Evolutionary conservation across 2,113 vertebrate genomes (phyloP).

Genomic region (Genyomyrus donnyi): DNA sequence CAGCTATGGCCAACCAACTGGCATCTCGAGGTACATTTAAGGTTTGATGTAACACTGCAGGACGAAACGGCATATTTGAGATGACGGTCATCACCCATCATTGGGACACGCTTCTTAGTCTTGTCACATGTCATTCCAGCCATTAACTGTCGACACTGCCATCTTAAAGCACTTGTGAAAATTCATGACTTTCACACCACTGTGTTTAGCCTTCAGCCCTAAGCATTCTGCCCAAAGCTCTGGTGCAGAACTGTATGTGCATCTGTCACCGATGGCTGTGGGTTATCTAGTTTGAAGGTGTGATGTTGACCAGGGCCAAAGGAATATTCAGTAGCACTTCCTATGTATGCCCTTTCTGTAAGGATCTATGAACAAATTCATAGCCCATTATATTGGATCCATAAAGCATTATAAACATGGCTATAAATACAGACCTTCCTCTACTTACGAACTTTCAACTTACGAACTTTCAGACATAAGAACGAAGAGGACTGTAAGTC

Average conservation of each 20-base stretch:
- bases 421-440: not conserved
- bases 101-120: not conserved
- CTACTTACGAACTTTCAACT: no score
- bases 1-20: slow-evolving; percentile 1
- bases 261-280: not conserved
- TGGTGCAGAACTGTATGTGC: not conserved
- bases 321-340: not conserved
- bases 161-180: not conserved
- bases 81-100: not conserved
- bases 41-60: not conserved
- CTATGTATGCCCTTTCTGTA: no score
- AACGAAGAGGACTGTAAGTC: no score
- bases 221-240: not conserved
- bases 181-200: not conserved
- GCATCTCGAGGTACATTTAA: not conserved
- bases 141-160: not conserved
- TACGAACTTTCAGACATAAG: no score
- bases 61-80: not conserved
- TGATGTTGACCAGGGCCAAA: not conserved
- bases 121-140: not conserved
- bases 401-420: not conserved
- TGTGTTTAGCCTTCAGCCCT: not conserved
- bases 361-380: no score
- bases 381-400: not conserved
- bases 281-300: not conserved